Evolutionary conservation across 2,888 invertebrate genomes (phyloP), one percentile per base, ranked within the genome.

Genomic region (Cosmopolites sordidus): DNA sequence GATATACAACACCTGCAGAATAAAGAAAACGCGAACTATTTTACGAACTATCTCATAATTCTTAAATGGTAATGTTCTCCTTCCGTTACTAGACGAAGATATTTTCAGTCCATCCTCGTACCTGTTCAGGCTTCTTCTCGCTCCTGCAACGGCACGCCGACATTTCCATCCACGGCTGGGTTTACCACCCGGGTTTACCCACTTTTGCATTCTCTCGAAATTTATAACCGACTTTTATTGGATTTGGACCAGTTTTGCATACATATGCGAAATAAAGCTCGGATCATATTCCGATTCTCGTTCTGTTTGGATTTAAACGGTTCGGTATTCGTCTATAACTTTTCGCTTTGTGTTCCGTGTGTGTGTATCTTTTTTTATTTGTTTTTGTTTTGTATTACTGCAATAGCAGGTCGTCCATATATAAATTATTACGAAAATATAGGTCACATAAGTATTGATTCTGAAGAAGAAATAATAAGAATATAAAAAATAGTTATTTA

Each of bases 221-320:
- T 54, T 54, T 54, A 54, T 54, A 43, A 41, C 46, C 16, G 43
- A 50, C 39, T 54, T 54, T 54, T 54, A 54, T 54, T 54, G 54
- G 46, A 54, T 54, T 47, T 43, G 42, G 46, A 44, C 40, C 45
- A 41, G 54, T 47, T 54, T 51, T 46, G 43, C 48, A 48, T 47
- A 46, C 43, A 43, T 33, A 47, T 46, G 50, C 46, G 54, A 50
- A 45, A 50, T 50, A 50, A 50, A 54, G 49, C 54, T 46, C 43
- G 54, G 37, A 54, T 50, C 54, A 54, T 54, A 54, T 54, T 50
- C 49, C 42, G 46, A 38, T 54, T 47, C 50, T 33, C 37, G 39
- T 27, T 50, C 49, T 46, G 50, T 50, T 37, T 42, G 50, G 50
- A 54, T 50, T 54, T 54, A 50, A 54, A 39, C 45, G 42, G 33